Percentiles rank a stretch among this genome's conserved stretches.
phyloP scores from a whole-genome alignment of 2,113 vertebrate species.

The Cervus canadensis region DNA sequence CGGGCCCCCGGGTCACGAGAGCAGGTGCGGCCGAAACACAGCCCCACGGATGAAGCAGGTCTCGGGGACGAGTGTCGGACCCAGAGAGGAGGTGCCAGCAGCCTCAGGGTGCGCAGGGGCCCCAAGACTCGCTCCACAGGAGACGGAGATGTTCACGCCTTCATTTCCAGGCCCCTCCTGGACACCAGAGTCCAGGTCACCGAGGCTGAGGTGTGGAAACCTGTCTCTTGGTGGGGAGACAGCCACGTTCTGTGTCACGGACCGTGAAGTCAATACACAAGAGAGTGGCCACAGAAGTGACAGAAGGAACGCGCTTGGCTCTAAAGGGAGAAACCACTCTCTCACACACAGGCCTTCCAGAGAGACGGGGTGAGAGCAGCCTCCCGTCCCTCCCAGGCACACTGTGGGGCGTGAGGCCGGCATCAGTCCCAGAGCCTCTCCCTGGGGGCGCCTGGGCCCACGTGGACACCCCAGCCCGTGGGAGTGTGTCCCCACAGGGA shows the following conservation, averaged over 20 bases:
- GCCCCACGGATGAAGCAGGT: background rate
- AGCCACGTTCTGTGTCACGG: fast-evolving
- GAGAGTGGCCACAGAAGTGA: fast-evolving
- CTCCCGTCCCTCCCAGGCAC: background rate
- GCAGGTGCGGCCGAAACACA: background rate
- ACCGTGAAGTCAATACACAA: fast-evolving
- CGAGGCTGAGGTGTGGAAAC: background rate
- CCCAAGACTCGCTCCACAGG: background rate
- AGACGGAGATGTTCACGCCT: background rate
- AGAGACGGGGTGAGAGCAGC: background rate
- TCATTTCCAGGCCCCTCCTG: background rate
- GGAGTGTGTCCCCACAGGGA: background rate
- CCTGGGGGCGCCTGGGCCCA: background rate
- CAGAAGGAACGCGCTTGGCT: fast-evolving
- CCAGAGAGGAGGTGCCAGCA: too few species aligned
- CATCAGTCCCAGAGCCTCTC: background rate
- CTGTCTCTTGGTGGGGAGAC: background rate
- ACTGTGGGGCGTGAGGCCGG: background rate
- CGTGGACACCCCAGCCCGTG: fast-evolving
- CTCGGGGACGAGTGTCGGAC: background rate
- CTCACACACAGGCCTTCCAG: background rate
- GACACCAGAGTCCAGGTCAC: background rate
- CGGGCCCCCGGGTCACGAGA: background rate
- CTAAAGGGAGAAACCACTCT: background rate
- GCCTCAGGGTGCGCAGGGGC: background rate